These are phyloP conservation scores for Smutsia gigantea DNA, from an alignment of 2,797 vertebrate genomes.

Conservation along the genomic window DNA sequence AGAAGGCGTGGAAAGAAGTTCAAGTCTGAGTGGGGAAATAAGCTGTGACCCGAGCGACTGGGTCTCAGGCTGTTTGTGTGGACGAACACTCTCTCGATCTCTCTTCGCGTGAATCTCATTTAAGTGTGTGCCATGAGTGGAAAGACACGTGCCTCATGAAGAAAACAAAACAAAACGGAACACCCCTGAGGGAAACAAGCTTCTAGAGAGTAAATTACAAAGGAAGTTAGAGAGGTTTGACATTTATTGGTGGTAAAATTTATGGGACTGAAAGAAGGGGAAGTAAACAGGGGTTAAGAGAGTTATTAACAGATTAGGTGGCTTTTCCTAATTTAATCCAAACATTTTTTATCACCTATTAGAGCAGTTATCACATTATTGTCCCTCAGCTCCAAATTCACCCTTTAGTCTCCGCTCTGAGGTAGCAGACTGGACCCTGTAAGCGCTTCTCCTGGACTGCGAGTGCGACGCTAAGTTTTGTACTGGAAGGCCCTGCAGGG, in stretches of 20 bases:
- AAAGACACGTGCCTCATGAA: conserved; percentile 80
- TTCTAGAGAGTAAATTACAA: conserved; percentile 77
- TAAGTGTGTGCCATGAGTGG: conserved; percentile 76
- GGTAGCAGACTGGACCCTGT: background rate
- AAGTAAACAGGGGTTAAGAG: background rate
- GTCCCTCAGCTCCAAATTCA: background rate
- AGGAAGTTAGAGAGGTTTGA: conserved; percentile 71
- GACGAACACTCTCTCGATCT: background rate
- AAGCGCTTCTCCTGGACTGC: background rate
- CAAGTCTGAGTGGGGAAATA: background rate
- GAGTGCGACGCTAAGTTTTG: background rate
- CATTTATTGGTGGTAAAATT: conserved; percentile 61
- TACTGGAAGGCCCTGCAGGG: background rate
- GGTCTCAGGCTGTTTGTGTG: conserved; percentile 70
- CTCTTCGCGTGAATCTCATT: background rate
- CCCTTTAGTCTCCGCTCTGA: background rate
- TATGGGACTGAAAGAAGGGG: conserved; percentile 1
- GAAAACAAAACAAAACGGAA: conserved; percentile 57
- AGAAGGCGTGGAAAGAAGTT: background rate
- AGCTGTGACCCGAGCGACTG: conserved; percentile 74
- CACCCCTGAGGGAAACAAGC: conserved; percentile 62
- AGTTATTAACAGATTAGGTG: background rate
- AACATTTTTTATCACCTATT: background rate
- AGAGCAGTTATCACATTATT: background rate
- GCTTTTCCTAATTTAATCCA: conserved; percentile 28